Conservation (phyloP, 2,888 invertebrate species). For the Hydrotaea cyrtoneurina region DNA sequence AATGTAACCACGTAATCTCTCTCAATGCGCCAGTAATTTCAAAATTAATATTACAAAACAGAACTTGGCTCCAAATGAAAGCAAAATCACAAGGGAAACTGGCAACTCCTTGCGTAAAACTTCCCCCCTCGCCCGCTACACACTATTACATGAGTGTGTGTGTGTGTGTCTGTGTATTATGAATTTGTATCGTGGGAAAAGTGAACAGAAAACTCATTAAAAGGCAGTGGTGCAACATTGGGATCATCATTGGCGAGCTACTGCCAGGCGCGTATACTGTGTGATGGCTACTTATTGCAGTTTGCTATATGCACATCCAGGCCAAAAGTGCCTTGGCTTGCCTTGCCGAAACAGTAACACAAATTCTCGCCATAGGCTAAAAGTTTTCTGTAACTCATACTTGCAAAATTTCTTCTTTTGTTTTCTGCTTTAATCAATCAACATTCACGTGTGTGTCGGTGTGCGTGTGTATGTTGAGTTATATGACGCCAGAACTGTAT, state of each 20-base stretch:
- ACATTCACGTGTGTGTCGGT: neutral
- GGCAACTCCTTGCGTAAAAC: constrained; percentile 31
- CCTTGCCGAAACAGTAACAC: neutral
- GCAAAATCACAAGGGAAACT: constrained; percentile 2
- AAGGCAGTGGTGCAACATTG: constrained; percentile 18
- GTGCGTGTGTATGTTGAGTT: constrained; percentile 1
- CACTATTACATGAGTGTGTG: neutral
- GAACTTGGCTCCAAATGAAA: constrained; percentile 35
- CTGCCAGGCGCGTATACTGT: constrained; percentile 18
- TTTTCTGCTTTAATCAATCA: constrained; percentile 9
- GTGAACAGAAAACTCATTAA: constrained; percentile 60
- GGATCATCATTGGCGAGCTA: constrained; percentile 1
- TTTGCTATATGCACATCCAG: neutral
- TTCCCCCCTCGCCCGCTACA: neutral
- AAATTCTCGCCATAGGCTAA: constrained; percentile 14
- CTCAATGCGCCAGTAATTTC: neutral
- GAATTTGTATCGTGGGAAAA: constrained; percentile 67
- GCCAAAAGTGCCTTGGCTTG: neutral
- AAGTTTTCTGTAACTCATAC: constrained; percentile 24
- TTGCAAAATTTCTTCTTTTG: neutral
- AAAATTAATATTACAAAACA: neutral
- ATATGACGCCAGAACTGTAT: constrained; percentile 21
- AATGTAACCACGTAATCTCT: neutral
- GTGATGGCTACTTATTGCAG: constrained; percentile 37
- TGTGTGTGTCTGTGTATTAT: constrained; percentile 33